Percentiles rank a stretch among this genome's conserved stretches.
phyloP scores from a whole-genome alignment of 2,888 invertebrate genomes.

The Lasioglossum morio region DNA sequence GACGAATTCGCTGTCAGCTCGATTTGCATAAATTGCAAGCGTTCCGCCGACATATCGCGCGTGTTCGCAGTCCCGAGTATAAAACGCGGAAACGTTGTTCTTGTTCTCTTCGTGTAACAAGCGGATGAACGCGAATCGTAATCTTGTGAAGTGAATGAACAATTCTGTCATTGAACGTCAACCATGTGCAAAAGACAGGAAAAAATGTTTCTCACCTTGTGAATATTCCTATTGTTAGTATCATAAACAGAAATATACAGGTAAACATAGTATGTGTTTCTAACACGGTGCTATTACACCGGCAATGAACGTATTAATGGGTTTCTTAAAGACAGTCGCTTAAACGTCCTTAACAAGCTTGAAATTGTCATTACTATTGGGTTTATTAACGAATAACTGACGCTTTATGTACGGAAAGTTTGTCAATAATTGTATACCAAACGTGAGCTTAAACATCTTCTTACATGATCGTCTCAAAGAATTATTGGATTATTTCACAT shows the following conservation, averaged over 20 bases:
- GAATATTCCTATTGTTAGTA: background rate
- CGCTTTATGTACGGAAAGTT: background rate
- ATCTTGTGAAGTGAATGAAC: background rate
- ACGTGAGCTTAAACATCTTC: background rate
- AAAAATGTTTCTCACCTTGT: too few relatives aligned
- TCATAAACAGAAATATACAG: background rate
- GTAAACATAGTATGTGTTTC: background rate
- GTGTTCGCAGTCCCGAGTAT: background rate
- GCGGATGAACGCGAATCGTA: background rate
- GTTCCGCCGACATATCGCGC: conserved; percentile 4
- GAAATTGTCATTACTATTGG: background rate
- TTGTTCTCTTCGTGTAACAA: background rate
- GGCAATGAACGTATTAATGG: background rate
- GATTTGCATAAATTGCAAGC: conserved; percentile 27
- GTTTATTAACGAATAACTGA: background rate
- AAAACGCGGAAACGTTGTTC: background rate
- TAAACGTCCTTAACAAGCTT: too few relatives aligned
- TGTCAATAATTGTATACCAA: background rate
- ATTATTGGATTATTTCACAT: too few relatives aligned
- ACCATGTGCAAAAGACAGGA: too few relatives aligned
- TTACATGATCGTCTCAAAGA: too few relatives aligned
- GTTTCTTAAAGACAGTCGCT: background rate
- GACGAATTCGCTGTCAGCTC: conserved; percentile 19
- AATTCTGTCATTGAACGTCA: too few relatives aligned
- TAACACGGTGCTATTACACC: background rate